Evolutionary conservation across 1,140 invertebrate genomes (phyloP).

Genomic region (Lamellibrachia luymesi): DNA sequence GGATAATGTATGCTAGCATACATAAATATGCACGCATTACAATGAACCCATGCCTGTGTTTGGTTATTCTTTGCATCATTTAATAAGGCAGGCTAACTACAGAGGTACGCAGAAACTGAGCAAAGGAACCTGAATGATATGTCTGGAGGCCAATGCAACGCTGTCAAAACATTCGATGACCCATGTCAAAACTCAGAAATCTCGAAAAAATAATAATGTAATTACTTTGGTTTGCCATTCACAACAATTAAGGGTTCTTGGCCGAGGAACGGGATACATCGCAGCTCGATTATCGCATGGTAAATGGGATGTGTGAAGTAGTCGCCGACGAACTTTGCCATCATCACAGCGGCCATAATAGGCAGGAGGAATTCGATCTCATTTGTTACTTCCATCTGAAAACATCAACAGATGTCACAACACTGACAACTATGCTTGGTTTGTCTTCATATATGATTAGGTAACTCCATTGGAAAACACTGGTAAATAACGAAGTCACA

Average conservation of each 20-base stretch:
- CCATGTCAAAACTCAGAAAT: neutral
- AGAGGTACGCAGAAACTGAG: slow-evolving; percentile 19
- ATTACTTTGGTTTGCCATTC: neutral
- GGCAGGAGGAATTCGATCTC: slow-evolving; percentile 58
- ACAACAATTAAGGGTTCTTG: slow-evolving; percentile 50
- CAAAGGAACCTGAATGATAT: slow-evolving; percentile 8
- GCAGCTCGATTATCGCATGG: slow-evolving; percentile 56
- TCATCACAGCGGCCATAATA: slow-evolving; percentile 59
- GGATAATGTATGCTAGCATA: too few species aligned
- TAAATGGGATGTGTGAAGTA: slow-evolving; percentile 58
- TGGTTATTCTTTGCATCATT: too few species aligned
- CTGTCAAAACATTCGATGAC: too few species aligned
- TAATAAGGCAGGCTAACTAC: too few species aligned
- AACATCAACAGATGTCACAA: neutral
- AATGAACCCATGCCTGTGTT: too few species aligned
- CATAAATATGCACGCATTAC: too few species aligned
- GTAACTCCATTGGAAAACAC: neutral
- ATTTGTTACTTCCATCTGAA: slow-evolving; percentile 60
- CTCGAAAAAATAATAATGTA: neutral
- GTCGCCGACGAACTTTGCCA: slow-evolving; percentile 58
- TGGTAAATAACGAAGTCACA: neutral
- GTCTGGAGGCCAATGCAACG: neutral
- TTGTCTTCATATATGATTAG: neutral
- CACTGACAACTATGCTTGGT: neutral
- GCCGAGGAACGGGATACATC: slow-evolving; percentile 58